These are phyloP conservation scores for Apomyelois bistriatella DNA, from an alignment of 2,888 invertebrate genomes.

Conservation along the genomic window DNA sequence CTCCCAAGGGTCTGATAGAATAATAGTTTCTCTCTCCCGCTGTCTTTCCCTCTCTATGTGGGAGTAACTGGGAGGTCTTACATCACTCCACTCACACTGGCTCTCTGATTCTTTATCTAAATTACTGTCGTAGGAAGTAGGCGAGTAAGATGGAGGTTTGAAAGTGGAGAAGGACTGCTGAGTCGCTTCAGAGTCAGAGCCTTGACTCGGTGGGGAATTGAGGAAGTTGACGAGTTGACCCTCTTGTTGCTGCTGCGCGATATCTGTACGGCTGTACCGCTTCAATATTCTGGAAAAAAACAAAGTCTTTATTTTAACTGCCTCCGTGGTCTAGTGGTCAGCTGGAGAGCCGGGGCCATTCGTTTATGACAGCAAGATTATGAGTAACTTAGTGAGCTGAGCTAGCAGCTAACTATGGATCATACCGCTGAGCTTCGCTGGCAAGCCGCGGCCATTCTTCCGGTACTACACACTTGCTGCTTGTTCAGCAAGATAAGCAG, in stretches of 20 bases:
- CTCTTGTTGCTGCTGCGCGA: slow-evolving; percentile 80
- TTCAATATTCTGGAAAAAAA: slow-evolving; percentile 78
- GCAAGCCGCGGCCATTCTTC: too few relatives aligned
- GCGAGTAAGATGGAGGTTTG: slow-evolving; percentile 73
- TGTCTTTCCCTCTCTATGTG: slow-evolving; percentile 53
- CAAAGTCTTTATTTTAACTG: not conserved
- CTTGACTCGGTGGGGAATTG: slow-evolving; percentile 78
- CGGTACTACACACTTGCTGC: too few relatives aligned
- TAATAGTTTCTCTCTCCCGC: slow-evolving; percentile 61
- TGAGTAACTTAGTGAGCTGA: too few relatives aligned
- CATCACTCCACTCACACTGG: slow-evolving; percentile 78
- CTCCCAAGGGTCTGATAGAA: slow-evolving; percentile 72
- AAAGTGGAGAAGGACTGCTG: slow-evolving; percentile 75
- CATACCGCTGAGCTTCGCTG: too few relatives aligned
- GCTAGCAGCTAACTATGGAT: too few relatives aligned
- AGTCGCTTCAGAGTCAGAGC: slow-evolving; percentile 61
- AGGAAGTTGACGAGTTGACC: slow-evolving; percentile 89
- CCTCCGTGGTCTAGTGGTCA: too few relatives aligned
- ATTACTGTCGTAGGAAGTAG: slow-evolving; percentile 72
- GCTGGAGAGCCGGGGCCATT: too few relatives aligned
- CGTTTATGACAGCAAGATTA: too few relatives aligned
- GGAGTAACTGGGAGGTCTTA: slow-evolving; percentile 73
- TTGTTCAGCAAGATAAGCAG: slow-evolving; percentile 44
- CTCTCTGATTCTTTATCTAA: slow-evolving; percentile 66
- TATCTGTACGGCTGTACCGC: slow-evolving; percentile 81